Conservation (phyloP, 2,888 invertebrate species). For the Luffia ferchaultella region DNA sequence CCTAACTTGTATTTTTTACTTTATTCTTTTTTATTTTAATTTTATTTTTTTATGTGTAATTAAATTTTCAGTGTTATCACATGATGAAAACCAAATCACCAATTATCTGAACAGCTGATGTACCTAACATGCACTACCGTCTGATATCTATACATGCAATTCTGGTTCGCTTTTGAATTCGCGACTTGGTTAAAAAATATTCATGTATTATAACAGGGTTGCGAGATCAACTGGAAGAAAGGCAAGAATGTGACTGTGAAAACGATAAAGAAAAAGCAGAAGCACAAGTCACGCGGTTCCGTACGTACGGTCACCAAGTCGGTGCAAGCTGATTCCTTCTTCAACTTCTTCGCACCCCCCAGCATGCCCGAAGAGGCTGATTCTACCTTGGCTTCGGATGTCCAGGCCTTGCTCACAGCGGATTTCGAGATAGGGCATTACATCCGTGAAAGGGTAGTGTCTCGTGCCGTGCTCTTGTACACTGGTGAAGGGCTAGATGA, state of each 20-base stretch:
- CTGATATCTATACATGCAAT: too few relatives aligned
- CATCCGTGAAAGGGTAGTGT: slow-evolving; percentile 94
- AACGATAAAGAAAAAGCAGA: slow-evolving; percentile 97
- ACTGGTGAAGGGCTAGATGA: slow-evolving; percentile 90
- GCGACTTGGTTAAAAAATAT: too few relatives aligned
- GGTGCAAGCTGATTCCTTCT: slow-evolving; percentile 97
- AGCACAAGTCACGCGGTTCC: slow-evolving; percentile 95
- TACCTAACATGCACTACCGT: slow-evolving; percentile 21
- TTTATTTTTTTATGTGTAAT: too few relatives aligned
- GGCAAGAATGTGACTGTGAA: slow-evolving; percentile 97
- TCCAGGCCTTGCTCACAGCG: slow-evolving; percentile 80
- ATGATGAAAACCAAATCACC: slow-evolving; percentile 31
- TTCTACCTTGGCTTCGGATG: slow-evolving; percentile 88
- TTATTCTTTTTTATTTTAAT: too few relatives aligned
- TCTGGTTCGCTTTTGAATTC: too few relatives aligned
- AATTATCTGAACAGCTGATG: slow-evolving; percentile 20
- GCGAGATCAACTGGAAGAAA: slow-evolving; percentile 96
- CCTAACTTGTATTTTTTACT: too few relatives aligned
- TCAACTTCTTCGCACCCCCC: slow-evolving; percentile 98
- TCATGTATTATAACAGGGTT: too few relatives aligned
- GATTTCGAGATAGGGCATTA: slow-evolving; percentile 99
- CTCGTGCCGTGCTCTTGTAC: slow-evolving; percentile 96
- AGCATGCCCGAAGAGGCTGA: slow-evolving; percentile 82
- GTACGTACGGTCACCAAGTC: slow-evolving; percentile 95
- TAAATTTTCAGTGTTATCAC: slow-evolving; percentile 18